phyloP scores from a whole-genome alignment of 2,797 vertebrate species.

The Squalus acanthias region DNA sequence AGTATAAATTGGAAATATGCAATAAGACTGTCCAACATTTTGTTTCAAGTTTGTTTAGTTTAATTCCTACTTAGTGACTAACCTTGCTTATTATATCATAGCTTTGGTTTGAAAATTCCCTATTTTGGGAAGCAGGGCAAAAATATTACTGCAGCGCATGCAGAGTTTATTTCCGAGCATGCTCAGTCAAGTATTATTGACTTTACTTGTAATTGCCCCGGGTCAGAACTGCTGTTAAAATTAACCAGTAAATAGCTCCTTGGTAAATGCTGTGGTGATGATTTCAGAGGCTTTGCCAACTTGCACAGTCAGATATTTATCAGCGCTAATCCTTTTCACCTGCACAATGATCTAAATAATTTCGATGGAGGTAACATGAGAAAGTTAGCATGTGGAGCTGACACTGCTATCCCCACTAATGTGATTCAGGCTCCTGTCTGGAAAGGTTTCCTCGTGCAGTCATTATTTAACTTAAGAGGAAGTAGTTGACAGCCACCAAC shows the following conservation, averaged over 20 bases:
- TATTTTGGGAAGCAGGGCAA: not conserved
- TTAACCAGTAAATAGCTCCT: not conserved
- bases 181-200: not conserved
- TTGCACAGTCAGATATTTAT: not conserved
- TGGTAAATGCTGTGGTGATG: not conserved
- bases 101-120: not conserved
- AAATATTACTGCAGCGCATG: not conserved
- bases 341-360: slow-evolving; percentile 42
- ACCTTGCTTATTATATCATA: not conserved
- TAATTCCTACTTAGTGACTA: not conserved
- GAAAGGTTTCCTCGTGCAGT: slow-evolving; percentile 46
- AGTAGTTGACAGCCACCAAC: slow-evolving; percentile 59
- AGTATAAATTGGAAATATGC: not conserved
- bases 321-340: slow-evolving; percentile 43
- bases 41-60: not conserved
- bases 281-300: slow-evolving; percentile 20
- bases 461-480: slow-evolving; percentile 64
- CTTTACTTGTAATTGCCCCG: not conserved
- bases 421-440: slow-evolving; percentile 49
- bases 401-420: slow-evolving; percentile 38
- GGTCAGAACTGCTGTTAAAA: not conserved
- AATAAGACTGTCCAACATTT: not conserved
- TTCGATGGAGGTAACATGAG: slow-evolving; percentile 33
- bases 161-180: not conserved
- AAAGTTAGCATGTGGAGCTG: slow-evolving; percentile 40